Conservation (phyloP, 2,797 vertebrate species). For the Anas acuta region DNA sequence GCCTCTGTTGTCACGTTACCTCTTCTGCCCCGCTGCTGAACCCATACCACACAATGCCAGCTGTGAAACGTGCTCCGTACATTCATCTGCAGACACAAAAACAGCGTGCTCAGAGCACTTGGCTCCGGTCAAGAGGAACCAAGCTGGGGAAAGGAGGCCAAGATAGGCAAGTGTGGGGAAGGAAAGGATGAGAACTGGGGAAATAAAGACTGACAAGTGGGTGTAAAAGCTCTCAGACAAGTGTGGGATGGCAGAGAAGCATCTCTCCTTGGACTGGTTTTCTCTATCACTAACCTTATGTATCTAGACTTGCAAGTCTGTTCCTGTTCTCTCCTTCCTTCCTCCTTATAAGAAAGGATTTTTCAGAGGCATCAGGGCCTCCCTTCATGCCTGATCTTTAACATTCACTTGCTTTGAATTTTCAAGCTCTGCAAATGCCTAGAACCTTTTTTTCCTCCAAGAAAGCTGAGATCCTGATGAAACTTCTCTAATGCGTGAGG, state of each 20-base stretch:
- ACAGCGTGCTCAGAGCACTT: not conserved
- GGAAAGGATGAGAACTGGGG: not conserved
- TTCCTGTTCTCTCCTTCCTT: not conserved
- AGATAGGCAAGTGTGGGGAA: not conserved
- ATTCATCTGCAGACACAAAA: not conserved
- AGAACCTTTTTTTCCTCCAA: not conserved
- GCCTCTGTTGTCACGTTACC: not conserved
- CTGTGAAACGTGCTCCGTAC: not conserved
- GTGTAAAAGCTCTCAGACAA: not conserved
- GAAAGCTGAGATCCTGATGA: not conserved
- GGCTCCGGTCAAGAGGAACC: fast-evolving
- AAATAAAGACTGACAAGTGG: not conserved
- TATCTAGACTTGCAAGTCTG: not conserved
- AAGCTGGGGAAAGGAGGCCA: not conserved
- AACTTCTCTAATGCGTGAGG: not conserved
- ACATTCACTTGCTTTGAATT: not conserved
- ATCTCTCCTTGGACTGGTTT: not conserved
- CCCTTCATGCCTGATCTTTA: not conserved
- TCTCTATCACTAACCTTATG: not conserved
- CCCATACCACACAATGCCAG: not conserved
- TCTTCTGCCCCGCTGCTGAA: not conserved
- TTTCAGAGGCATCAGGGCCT: not conserved
- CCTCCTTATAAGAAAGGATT: not conserved
- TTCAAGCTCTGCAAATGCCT: not conserved
- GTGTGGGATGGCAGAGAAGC: not conserved